These are phyloP conservation scores for Caradrina kadenii DNA, from an alignment of 2,888 invertebrate species.

Conservation along the genomic window DNA sequence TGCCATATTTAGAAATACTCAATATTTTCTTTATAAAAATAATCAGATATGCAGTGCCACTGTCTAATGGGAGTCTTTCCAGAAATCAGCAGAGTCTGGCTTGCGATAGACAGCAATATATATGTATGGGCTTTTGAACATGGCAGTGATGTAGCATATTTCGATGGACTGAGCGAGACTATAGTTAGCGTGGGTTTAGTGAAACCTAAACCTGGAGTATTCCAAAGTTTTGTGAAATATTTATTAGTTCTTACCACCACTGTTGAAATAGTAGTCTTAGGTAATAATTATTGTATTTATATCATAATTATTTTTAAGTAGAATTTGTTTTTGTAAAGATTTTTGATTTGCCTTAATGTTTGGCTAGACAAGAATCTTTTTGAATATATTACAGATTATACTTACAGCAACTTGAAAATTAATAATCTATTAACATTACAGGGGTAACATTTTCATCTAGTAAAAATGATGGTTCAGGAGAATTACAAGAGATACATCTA, in stretches of 20 bases:
- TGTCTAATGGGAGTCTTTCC: slow-evolving; percentile 99
- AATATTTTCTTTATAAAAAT: slow-evolving; percentile 65
- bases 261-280: slow-evolving; percentile 97
- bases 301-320: no score
- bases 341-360: no score
- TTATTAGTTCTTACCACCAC: slow-evolving; percentile 98
- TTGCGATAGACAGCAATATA: slow-evolving; percentile 99
- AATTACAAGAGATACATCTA: slow-evolving; percentile 95
- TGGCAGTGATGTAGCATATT: slow-evolving; percentile 98
- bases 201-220: slow-evolving; percentile 96
- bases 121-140: slow-evolving; percentile 99
- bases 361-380: no score
- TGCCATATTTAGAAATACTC: slow-evolving; percentile 3
- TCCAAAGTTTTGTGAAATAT: slow-evolving; percentile 97
- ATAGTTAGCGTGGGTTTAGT: slow-evolving; percentile 98
- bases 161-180: slow-evolving; percentile 98
- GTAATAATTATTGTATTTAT: slow-evolving; percentile 84
- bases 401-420: neutral
- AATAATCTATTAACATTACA: slow-evolving; percentile 61
- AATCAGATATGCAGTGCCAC: slow-evolving; percentile 97
- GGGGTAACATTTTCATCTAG: slow-evolving; percentile 90
- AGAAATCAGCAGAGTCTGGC: slow-evolving; percentile 98
- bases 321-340: no score
- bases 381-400: neutral
- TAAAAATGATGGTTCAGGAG: slow-evolving; percentile 85